Percentiles rank a stretch among this genome's conserved stretches.
These are phyloP conservation scores for Montipora capricornis DNA, from an alignment of 64 coral and sea anemone species.

Conservation along the genomic window DNA sequence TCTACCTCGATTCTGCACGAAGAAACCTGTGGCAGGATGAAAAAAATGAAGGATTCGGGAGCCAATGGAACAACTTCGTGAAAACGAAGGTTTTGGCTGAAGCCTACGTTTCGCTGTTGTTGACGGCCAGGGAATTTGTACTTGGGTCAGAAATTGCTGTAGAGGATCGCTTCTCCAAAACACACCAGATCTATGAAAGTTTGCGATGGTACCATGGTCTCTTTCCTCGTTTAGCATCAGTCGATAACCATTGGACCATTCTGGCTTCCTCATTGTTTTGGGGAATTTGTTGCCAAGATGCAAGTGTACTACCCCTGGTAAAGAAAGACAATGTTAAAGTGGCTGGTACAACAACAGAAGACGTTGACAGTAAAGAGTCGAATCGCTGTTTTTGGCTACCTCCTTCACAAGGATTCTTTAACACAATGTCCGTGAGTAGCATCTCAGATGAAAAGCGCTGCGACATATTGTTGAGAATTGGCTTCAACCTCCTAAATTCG, in stretches of 20 bases:
- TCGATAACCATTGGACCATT: constrained; percentile 62
- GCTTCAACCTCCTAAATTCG: constrained; percentile 68
- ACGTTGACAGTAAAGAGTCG: neutral
- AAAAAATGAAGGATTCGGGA: constrained; percentile 50
- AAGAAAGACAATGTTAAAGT: neutral
- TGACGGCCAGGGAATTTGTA: constrained; percentile 56
- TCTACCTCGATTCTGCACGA: constrained; percentile 86
- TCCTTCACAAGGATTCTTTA: constrained; percentile 71
- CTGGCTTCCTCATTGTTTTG: constrained; percentile 63
- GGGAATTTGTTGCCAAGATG: constrained; percentile 15
- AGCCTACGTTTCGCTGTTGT: constrained; percentile 69
- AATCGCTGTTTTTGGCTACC: constrained; percentile 62
- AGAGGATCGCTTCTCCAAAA: constrained; percentile 11
- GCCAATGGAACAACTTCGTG: constrained; percentile 88
- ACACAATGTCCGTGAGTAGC: constrained; percentile 1
- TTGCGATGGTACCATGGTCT: constrained; percentile 81
- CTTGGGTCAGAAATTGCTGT: constrained; percentile 30
- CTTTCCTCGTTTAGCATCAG: constrained; percentile 63
- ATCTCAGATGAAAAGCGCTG: neutral
- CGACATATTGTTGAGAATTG: constrained; percentile 42
- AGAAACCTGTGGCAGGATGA: constrained; percentile 90
- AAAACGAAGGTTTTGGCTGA: constrained; percentile 75
- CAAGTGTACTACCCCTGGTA: constrained; percentile 55
- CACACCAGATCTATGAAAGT: constrained; percentile 14
- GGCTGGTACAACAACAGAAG: neutral